Base-by-base conservation (phyloP, 2,888 invertebrate genomes). In the Dynastes hyllus region DNA sequence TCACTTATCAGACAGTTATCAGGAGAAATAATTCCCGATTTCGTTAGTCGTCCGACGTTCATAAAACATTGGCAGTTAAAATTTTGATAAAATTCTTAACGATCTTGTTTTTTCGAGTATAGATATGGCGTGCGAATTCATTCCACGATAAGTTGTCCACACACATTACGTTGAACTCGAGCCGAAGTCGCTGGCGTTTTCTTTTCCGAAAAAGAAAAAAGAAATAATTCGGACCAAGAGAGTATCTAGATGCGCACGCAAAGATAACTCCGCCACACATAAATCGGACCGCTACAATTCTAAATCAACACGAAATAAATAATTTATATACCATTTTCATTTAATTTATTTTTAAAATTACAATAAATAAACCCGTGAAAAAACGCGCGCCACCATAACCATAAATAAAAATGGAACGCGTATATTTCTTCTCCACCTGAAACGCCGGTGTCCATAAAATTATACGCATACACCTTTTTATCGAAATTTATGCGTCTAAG, bases 401-500 rank as follows among this genome's bases (percentile, higher is more conserved):
- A 80, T 80, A 80, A 80, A 80, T 80, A 80, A 80, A 70, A 73
- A 63, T 65, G 66, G 75, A 67, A 55, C 77, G 77, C 73, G 65
- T 70, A 80, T 80, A 80, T 80, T 80, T 80, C 79, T 79, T 79
- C 76, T 63, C 73, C 78, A 73, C 67, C 71, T 80, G 77, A 77
- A 77, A 77, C 70, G 66, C 78, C 79, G 78, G 73, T 73, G 73
- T 73, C 79, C 77, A 80, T 80, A 80, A 80, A 77, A 80, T 80
- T 80, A 80, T 80, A 80, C 79, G 77, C 73, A 73, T 82, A 84
- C 84, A 82, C 84, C 84, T 84, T 83, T 84, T 84, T 84, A 81
- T 83, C 81, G 81, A 81, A 83, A 85, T 85, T 85, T 85, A 85
- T 84, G 84, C 83, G 82, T 82, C 83, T 84, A 78, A 81, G 82